These are phyloP conservation scores for Cheirogaleus major DNA, from an alignment of 2,797 vertebrate genomes.

Conservation along the genomic window DNA sequence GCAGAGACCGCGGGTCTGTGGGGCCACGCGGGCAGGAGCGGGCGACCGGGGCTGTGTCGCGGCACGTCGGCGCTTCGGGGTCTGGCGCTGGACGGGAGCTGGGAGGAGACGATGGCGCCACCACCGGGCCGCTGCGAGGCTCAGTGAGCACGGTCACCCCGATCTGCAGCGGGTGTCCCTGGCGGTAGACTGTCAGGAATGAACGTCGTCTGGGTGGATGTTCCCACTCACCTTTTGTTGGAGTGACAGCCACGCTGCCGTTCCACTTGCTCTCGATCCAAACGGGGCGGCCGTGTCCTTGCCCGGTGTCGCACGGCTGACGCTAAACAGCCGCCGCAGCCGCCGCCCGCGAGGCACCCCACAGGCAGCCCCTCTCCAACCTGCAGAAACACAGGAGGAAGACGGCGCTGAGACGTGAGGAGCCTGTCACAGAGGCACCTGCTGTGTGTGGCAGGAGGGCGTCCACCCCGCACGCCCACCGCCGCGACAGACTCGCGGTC, in stretches of 20 bases:
- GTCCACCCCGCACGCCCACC: accelerated
- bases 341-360: accelerated
- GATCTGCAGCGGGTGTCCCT: accelerated
- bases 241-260: accelerated
- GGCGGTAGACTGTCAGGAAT: accelerated
- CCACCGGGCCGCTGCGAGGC: too few species aligned
- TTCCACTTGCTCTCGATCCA: neutral
- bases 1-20: too few species aligned
- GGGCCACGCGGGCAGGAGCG: too few species aligned
- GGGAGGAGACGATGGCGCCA: too few species aligned
- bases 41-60: too few species aligned
- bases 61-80: too few species aligned
- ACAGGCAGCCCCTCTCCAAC: neutral
- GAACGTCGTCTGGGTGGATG: accelerated
- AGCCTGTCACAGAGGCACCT: accelerated
- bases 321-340: accelerated
- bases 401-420: accelerated
- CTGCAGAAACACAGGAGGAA: neutral
- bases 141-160: too few species aligned
- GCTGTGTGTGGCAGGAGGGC: neutral
- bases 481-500: too few species aligned
- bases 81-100: too few species aligned
- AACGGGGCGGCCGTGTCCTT: accelerated
- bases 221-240: accelerated
- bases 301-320: accelerated